phyloP scores from a whole-genome alignment of 2,888 invertebrate genomes.

The Norana najaformis region DNA sequence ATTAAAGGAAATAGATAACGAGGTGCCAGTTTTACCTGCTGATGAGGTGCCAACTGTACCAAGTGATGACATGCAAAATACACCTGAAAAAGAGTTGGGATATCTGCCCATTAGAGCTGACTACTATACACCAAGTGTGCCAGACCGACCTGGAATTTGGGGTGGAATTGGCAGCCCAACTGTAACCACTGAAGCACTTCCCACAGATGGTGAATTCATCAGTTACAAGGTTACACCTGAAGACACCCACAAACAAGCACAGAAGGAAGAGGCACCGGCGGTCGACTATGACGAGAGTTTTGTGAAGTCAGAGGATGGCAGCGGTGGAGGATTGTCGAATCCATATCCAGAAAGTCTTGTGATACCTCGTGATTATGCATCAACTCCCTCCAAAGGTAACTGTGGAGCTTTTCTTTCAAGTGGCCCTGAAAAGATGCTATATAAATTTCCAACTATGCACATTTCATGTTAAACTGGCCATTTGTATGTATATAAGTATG shows the following conservation, averaged over 20 bases:
- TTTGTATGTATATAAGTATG: too few species aligned
- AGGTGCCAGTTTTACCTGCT: neutral
- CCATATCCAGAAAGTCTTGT: neutral
- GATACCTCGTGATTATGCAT: neutral
- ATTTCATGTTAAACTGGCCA: too few species aligned
- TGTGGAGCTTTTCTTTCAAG: neutral
- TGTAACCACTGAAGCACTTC: too few species aligned
- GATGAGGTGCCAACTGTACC: neutral
- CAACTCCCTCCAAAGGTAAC: neutral
- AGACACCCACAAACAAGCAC: neutral
- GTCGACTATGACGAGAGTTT: neutral
- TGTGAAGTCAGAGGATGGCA: neutral
- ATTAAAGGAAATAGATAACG: neutral
- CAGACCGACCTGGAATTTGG: neutral
- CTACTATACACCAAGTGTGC: neutral
- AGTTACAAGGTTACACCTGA: neutral
- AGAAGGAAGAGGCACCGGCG: neutral
- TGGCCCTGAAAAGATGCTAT: neutral
- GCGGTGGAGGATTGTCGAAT: neutral
- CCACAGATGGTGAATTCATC: neutral
- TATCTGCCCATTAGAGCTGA: neutral
- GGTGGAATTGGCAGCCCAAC: too few species aligned
- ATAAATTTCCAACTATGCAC: too few species aligned
- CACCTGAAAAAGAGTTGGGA: neutral
- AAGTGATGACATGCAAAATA: neutral